Conservation (phyloP, 37 sponge, comb jelly and placozoan genomes). For the Bolinopsis microptera region DNA sequence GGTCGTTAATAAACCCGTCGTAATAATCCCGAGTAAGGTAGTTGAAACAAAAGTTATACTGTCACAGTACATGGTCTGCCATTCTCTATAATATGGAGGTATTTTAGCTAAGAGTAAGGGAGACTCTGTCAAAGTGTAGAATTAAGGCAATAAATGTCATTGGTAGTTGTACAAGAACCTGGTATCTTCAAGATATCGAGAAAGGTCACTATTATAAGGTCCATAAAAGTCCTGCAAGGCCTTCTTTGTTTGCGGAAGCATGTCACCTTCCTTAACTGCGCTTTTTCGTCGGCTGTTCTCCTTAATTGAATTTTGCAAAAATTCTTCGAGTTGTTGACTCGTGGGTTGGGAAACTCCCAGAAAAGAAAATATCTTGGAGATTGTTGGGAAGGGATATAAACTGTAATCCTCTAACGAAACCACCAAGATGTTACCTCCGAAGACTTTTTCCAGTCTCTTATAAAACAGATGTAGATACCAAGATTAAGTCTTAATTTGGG, state of each 20-base stretch:
- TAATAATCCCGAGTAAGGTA: no score
- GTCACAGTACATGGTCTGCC: no score
- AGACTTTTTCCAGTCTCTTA: neutral
- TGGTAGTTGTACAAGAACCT: conserved; percentile 14
- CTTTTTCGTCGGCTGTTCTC: neutral
- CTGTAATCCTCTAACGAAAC: neutral
- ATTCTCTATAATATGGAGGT: no score
- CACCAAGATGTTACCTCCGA: neutral
- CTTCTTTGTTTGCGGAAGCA: neutral
- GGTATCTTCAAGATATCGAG: neutral
- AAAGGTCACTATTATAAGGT: neutral
- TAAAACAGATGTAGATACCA: conserved; percentile 17
- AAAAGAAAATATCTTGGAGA: neutral
- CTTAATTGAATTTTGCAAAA: neutral
- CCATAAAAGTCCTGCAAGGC: conserved; percentile 1
- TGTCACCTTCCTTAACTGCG: neutral
- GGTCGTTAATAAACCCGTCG: no score
- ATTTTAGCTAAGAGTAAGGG: no score
- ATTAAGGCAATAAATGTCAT: no score
- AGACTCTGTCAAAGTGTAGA: no score
- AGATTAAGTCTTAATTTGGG: neutral
- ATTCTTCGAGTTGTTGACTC: neutral
- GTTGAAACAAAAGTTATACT: no score
- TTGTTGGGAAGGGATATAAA: neutral
- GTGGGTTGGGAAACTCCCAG: neutral